Evolutionary conservation across 2,797 vertebrate species (phyloP), one percentile per base, ranked within the genome.

Genomic region (Cossypha heuglini): DNA sequence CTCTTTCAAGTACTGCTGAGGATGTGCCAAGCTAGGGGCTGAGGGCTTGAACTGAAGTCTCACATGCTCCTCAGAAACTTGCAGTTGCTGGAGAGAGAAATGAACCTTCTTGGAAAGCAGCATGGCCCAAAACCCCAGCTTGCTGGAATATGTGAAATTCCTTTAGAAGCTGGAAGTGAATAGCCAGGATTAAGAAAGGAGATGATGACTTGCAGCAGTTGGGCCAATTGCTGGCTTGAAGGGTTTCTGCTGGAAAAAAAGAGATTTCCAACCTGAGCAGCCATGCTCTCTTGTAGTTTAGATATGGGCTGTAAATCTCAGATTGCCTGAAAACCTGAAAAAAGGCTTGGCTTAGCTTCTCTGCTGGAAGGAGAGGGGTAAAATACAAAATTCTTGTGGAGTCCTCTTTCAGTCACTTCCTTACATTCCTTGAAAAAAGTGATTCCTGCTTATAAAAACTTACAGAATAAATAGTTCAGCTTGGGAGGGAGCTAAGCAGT

Each of bases 261-360:
- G 62, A 57, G 4, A 12, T 64, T 85, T 93, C 31, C 38, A 72
- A 21, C 69, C 69, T 33, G 29, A 51, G n/a, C 18, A 80, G 21
- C 48, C 2, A 0, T 0, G 0, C 25, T 48, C 11, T 42, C 16
- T 18, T 35, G 19, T 59, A 62, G 40, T 66, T 87, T 28, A 2
- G 43, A 6, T 24, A 16, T 5, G 38, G n/a, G 26, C 68, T 80
- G 38, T 38, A 63, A 77, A 68, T n/a, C 17, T 74, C 11, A 16
- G 42, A 12, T 24, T 86, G 14, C 13, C 12, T 66, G 28, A 57
- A 76, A 49, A 49, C 9, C 59, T 63, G 58, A 37, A 43, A 5
- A 51, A 85, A 64, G 0, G 0, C 15, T 86, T 43, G 0, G 0
- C 18, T 86, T 43, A 1, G 13, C 37, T 86, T 54, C 52, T 69